Conservation (phyloP, 2,888 invertebrate genomes). For the Eupithecia centaureata region DNA sequence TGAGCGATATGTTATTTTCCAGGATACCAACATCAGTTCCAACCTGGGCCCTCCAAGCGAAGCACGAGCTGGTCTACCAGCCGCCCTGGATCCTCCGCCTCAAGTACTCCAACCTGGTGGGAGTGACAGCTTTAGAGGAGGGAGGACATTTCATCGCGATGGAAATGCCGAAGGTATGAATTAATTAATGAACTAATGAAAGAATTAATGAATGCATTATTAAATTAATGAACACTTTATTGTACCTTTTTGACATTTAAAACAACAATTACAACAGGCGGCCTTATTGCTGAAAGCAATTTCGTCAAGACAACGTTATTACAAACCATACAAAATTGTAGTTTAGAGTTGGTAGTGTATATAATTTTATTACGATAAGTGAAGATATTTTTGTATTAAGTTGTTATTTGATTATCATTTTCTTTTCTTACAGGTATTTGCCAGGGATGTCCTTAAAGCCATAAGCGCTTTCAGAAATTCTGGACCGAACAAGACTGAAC, state of each 20-base stretch:
- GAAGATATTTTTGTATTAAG: too few relatives aligned
- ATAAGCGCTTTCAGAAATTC: slow-evolving; percentile 58
- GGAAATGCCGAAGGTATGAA: slow-evolving; percentile 85
- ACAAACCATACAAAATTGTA: too few relatives aligned
- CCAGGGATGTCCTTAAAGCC: slow-evolving; percentile 85
- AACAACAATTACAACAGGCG: too few relatives aligned
- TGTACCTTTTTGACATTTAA: too few relatives aligned
- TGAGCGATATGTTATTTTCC: slow-evolving; percentile 20
- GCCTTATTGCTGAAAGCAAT: too few relatives aligned
- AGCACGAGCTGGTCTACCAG: slow-evolving; percentile 86
- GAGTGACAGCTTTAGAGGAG: slow-evolving; percentile 82
- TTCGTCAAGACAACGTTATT: too few relatives aligned
- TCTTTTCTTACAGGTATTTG: slow-evolving; percentile 67
- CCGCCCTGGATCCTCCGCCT: slow-evolving; percentile 83
- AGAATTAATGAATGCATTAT: too few relatives aligned
- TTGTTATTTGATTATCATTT: not conserved
- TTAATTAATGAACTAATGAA: too few relatives aligned
- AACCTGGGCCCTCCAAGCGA: slow-evolving; percentile 87
- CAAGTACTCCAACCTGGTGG: slow-evolving; percentile 86
- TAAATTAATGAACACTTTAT: too few relatives aligned
- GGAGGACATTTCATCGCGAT: slow-evolving; percentile 95
- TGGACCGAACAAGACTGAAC: slow-evolving; percentile 60
- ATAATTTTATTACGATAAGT: too few relatives aligned
- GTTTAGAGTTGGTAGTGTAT: too few relatives aligned
- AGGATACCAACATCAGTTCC: slow-evolving; percentile 87